Conservation (phyloP, 2,113 vertebrate species). For the Globicephala melas region DNA sequence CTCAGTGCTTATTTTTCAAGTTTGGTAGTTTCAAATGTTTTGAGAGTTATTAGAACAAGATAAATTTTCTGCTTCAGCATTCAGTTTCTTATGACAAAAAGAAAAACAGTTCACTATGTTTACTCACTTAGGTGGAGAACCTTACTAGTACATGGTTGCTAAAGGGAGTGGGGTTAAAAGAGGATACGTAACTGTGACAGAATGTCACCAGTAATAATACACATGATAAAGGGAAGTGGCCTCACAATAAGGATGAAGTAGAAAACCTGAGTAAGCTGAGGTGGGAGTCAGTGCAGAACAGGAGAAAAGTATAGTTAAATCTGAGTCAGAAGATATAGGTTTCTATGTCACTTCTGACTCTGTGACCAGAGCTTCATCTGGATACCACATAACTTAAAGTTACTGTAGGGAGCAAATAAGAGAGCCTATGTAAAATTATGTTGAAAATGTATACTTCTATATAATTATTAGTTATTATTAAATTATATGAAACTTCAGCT, state of each 20-base stretch:
- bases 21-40: slow-evolving; percentile 28
- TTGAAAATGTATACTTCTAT: not conserved
- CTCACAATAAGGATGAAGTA: not conserved
- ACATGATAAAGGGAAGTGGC: not conserved
- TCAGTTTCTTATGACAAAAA: slow-evolving; percentile 1
- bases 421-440: not conserved
- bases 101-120: not conserved
- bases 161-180: not conserved
- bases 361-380: not conserved
- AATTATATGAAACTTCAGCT: not conserved
- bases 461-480: not conserved
- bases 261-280: not conserved
- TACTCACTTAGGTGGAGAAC: not conserved
- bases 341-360: not conserved
- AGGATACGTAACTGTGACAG: not conserved
- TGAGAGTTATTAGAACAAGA: not conserved
- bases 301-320: not conserved
- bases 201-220: not conserved
- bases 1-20: not conserved
- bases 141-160: not conserved
- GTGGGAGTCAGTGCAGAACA: not conserved
- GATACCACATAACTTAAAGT: not conserved
- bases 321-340: not conserved
- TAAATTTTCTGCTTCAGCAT: not conserved
- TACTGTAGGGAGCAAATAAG: not conserved